Percentiles rank a stretch among this genome's conserved stretches.
Conservation (phyloP, 1,140 invertebrate genomes). For the Littorina saxatilis region DNA sequence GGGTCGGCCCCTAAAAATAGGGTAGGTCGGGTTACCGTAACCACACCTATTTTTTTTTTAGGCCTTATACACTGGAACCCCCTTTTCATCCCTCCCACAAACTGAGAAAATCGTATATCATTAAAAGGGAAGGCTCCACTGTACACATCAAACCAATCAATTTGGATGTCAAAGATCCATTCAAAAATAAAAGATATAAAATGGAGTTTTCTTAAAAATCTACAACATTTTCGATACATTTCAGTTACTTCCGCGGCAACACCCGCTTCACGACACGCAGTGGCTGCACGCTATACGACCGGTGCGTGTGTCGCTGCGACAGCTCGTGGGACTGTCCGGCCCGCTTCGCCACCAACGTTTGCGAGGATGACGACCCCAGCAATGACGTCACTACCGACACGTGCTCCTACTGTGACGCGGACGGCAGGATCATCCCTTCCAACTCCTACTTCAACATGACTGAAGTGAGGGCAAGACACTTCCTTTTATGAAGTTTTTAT, state of each 20-base stretch:
- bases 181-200: no score
- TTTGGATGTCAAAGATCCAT: no score
- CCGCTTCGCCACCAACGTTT: constrained; percentile 28
- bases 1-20: no score
- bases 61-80: no score
- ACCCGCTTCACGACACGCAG: constrained; percentile 42
- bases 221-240: no score
- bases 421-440: constrained; percentile 41
- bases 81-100: no score
- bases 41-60: no score
- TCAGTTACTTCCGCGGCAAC: constrained; percentile 43
- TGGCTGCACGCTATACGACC: constrained; percentile 44
- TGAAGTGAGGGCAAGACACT: not conserved
- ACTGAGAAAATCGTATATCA: no score
- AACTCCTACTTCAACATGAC: constrained; percentile 45
- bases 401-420: constrained; percentile 49
- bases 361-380: constrained; percentile 17
- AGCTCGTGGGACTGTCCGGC: constrained; percentile 35
- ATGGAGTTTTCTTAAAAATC: no score
- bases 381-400: constrained; percentile 37
- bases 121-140: no score
- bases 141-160: no score
- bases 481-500: not conserved
- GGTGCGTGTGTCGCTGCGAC: constrained; percentile 40
- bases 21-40: no score